These are phyloP conservation scores for Arnoldichthys spilopterus DNA, from an alignment of 2,797 vertebrate genomes.

Conservation along the genomic window DNA sequence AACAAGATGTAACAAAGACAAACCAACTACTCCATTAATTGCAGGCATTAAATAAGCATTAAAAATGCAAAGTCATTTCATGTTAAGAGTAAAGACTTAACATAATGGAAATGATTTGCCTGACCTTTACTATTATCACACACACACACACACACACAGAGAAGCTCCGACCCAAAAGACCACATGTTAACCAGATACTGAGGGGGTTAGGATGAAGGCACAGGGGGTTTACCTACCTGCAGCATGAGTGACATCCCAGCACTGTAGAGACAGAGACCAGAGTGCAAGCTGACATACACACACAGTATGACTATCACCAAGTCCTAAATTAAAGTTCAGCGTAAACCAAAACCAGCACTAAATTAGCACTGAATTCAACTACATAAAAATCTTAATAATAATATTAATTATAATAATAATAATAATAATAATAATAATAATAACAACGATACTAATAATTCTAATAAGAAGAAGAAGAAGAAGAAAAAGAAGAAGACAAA, in stretches of 20 bases:
- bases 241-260: conserved; percentile 61
- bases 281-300: conserved; percentile 60
- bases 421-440: too few species aligned
- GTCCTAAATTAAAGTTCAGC: conserved; percentile 26
- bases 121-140: conserved; percentile 47
- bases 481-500: not conserved
- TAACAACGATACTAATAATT: too few species aligned
- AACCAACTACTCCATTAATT: conserved; percentile 54
- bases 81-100: conserved; percentile 54
- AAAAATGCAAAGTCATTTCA: conserved; percentile 53
- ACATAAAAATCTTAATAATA: too few species aligned
- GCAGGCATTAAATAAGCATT: conserved; percentile 54
- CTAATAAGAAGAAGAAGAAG: too few species aligned
- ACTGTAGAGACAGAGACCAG: conserved; percentile 64
- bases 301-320: conserved; percentile 32
- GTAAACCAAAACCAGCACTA: conserved; percentile 36
- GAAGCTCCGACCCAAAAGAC: conserved; percentile 48
- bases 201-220: conserved; percentile 48
- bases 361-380: conserved; percentile 18
- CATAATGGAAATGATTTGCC: conserved; percentile 60
- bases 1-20: conserved; percentile 43
- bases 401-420: too few species aligned
- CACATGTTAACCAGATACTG: conserved; percentile 50
- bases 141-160: conserved; percentile 46
- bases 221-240: conserved; percentile 61